Base-by-base conservation (phyloP, 2,888 invertebrate species). In the Eupelmus urozonus region DNA sequence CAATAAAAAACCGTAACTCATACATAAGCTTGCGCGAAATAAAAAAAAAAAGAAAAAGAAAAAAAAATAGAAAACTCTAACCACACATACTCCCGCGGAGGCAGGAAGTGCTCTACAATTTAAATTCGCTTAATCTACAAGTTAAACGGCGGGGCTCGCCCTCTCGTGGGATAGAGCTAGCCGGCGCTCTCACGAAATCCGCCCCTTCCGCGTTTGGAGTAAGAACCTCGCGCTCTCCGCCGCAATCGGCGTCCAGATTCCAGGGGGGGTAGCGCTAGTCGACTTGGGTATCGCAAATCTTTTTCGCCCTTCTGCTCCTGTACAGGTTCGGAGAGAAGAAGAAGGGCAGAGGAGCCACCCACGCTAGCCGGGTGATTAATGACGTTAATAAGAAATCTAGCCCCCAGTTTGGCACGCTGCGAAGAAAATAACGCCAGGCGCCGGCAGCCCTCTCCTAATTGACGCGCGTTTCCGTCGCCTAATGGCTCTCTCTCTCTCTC, bases 311-410 rank as follows among this genome's bases (percentile, higher is more conserved):
- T 27, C 13, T 2, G 34, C 49, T 25, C 9, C 20, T 45, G 62
- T 59, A 75, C 66, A 55, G 72, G 69, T 59, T 63, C 18, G 13
- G 23, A 25, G 45, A 20, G 18, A 20, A 34, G n/a, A 13, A 34
- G 27, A 34, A 25, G 34, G 18, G 66, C 23, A 7, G 42, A 7
- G 11, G 60, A 34, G 51, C 49, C 60, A 66, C 74, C 40, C 20
- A 20, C 34, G 62, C 23, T 18, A 13, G 13, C 74, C 11, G 53
- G 69, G 83, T 85, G 85, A 86, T 86, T 87, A 86, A 85, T 87
- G 84, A 84, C 82, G 83, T 86, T 85, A 86, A 85, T 85, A 87
- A 86, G 84, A 81, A 78, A 83, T 83, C 71, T 76, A 59, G 70
- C 69, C 75, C 75, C 72, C 53, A 57, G 55, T 51, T 80, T 65